Evolutionary conservation across 2,113 vertebrate species (phyloP).

Genomic region (Myotis brandtii): DNA sequence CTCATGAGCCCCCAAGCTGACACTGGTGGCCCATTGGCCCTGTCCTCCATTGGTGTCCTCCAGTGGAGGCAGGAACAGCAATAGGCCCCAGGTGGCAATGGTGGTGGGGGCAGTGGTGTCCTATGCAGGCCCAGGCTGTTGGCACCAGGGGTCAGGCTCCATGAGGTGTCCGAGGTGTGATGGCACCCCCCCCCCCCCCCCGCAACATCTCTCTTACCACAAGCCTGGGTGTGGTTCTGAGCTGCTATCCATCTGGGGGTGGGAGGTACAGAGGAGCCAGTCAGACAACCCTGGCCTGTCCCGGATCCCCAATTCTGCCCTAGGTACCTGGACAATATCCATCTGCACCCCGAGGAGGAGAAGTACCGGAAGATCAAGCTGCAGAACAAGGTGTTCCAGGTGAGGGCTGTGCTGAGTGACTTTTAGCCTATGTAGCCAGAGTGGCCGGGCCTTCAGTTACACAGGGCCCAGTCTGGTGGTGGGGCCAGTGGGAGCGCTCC

Average conservation of each 20-base stretch:
- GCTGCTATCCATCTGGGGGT: neutral
- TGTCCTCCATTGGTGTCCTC: neutral
- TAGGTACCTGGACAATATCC: conserved; percentile 97
- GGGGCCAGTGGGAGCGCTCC: neutral
- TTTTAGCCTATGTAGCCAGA: neutral
- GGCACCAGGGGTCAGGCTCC: neutral
- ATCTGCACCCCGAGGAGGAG: conserved; percentile 93
- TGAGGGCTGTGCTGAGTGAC: neutral
- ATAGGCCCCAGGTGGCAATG: neutral
- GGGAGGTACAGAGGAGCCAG: neutral
- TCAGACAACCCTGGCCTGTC: neutral
- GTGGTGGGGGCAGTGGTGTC: neutral
- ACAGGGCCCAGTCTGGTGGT: neutral
- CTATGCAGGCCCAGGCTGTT: neutral
- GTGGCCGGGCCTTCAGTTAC: accelerated
- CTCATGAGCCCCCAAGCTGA: neutral
- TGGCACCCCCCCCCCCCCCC: neutral
- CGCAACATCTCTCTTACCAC: neutral
- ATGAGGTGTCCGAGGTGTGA: neutral
- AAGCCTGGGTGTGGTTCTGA: neutral
- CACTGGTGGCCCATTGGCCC: neutral
- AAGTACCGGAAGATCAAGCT: conserved; percentile 96
- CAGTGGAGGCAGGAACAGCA: neutral
- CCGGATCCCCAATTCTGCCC: neutral
- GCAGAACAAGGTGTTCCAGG: conserved; percentile 97